Percentiles rank a stretch among this genome's conserved stretches.
Conservation (phyloP, 2,113 vertebrate genomes). For the Ammodytes marinus region DNA sequence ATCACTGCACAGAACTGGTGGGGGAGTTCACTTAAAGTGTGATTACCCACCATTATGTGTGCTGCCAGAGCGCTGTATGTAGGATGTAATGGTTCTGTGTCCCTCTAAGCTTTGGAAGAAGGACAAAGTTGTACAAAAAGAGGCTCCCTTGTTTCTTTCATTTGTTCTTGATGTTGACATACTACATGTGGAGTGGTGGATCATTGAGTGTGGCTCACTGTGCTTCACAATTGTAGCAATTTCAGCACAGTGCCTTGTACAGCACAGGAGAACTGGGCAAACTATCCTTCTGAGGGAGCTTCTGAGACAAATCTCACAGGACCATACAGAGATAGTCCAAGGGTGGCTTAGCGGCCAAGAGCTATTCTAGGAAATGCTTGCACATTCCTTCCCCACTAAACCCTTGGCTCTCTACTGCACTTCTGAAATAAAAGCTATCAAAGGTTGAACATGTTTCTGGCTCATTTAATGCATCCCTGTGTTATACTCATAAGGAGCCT, state of each 20-base stretch:
- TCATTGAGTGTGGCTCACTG: slow-evolving; percentile 39
- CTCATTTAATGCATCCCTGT: slow-evolving; percentile 43
- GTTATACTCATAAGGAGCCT: slow-evolving; percentile 52
- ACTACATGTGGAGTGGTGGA: slow-evolving; percentile 39
- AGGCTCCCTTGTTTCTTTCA: slow-evolving; percentile 50
- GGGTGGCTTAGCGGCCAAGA: slow-evolving; percentile 80
- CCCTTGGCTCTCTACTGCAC: slow-evolving; percentile 67
- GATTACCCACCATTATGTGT: slow-evolving; percentile 61
- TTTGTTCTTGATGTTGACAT: slow-evolving; percentile 43
- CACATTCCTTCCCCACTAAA: slow-evolving; percentile 77
- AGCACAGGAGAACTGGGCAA: slow-evolving; percentile 73
- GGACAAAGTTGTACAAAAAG: slow-evolving; percentile 31
- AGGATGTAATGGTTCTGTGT: slow-evolving; percentile 46
- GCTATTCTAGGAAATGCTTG: slow-evolving; percentile 81
- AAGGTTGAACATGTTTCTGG: slow-evolving; percentile 54
- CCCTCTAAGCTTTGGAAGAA: slow-evolving; percentile 37
- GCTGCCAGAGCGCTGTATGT: slow-evolving; percentile 8
- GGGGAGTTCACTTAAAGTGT: slow-evolving; percentile 62
- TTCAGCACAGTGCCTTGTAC: slow-evolving; percentile 57
- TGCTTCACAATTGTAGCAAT: slow-evolving; percentile 70
- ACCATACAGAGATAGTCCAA: slow-evolving; percentile 81
- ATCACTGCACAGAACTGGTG: slow-evolving; percentile 63
- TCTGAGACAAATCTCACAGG: slow-evolving; percentile 80
- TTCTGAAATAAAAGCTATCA: slow-evolving; percentile 58
- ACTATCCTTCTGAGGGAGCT: slow-evolving; percentile 77